Evolutionary conservation across 2,888 invertebrate genomes (phyloP), one percentile per base, ranked within the genome.

Genomic region (Rosalia funebris): DNA sequence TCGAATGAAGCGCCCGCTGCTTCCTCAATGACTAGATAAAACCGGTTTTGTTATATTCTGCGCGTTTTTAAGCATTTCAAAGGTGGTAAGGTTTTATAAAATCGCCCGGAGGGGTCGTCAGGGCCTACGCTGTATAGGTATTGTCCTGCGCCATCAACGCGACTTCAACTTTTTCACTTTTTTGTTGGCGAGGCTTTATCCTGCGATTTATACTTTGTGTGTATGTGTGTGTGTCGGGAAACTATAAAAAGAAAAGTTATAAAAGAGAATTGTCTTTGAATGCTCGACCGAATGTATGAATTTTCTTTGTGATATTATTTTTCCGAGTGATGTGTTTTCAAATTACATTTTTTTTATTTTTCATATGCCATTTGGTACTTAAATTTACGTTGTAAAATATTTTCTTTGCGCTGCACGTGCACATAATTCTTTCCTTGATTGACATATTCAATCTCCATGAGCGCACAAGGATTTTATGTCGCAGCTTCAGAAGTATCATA

Each of bases 181-280:
- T 62, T 59, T 36, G 25, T 5, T 25, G 25, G 4, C 34, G 44
- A 9, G 36, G 57, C 55, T 62, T 65, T 70, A 59, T 62, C 52
- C 55, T 42, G 39, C 52, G 57, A 61, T 66, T 66, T 68, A 68
- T 69, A 50, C 62, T 50, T 63, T 65, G 65, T 62, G 65, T 64
- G 68, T 66, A 65, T 69, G 61, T 60, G 25, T 25, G 7, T 25
- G 50, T 52, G 61, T 39, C 47, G 61, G 60, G 44, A 60, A 58
- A 57, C 59, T 60, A 66, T 71, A 70, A 71, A 71, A 69, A 64
- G 64, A 62, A 63, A 71, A 66, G 67, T 67, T 70, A 72, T 72
- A 72, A 72, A 71, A 11, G 54, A 60, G 63, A 65, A 71, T 69
- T 71, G 71, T 69, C 66, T 71, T 72, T 71, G 69, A 71, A 71